Conservation (phyloP, 2,888 invertebrate species). For the Idaea aversata region DNA sequence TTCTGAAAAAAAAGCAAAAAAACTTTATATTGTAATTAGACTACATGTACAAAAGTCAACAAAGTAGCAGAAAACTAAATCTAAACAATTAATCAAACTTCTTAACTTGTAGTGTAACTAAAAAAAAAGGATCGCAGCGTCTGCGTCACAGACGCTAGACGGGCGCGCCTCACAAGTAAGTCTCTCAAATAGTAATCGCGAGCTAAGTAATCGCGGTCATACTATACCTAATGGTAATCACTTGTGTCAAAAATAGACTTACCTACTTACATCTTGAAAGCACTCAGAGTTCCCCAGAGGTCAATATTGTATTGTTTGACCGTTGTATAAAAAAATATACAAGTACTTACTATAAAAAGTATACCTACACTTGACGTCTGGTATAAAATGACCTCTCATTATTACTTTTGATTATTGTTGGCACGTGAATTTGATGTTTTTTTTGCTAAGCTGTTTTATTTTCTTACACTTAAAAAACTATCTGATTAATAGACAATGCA, state of each 20-base stretch:
- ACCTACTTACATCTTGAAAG: conserved; percentile 13
- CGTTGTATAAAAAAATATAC: conserved; percentile 30
- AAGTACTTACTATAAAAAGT: neutral
- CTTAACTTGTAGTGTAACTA: too few relatives aligned
- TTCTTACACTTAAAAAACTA: too few relatives aligned
- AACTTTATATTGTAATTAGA: too few relatives aligned
- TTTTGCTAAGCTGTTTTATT: too few relatives aligned
- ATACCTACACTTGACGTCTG: neutral
- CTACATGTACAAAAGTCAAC: too few relatives aligned
- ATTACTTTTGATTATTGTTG: neutral
- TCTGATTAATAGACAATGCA: too few relatives aligned
- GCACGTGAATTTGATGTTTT: neutral
- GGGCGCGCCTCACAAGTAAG: neutral
- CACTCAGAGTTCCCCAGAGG: conserved; percentile 56
- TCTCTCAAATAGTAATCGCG: neutral
- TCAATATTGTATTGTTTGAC: conserved; percentile 60
- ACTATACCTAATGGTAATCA: neutral
- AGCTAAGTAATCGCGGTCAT: neutral
- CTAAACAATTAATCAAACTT: too few relatives aligned
- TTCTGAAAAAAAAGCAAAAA: too few relatives aligned
- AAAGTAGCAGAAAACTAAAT: too few relatives aligned
- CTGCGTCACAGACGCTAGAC: neutral
- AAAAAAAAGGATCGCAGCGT: too few relatives aligned
- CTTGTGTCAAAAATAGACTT: neutral
- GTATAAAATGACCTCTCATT: neutral